Base-by-base conservation (phyloP, 2,113 vertebrate genomes). In the Rhinopomastus cyanomelas region DNA sequence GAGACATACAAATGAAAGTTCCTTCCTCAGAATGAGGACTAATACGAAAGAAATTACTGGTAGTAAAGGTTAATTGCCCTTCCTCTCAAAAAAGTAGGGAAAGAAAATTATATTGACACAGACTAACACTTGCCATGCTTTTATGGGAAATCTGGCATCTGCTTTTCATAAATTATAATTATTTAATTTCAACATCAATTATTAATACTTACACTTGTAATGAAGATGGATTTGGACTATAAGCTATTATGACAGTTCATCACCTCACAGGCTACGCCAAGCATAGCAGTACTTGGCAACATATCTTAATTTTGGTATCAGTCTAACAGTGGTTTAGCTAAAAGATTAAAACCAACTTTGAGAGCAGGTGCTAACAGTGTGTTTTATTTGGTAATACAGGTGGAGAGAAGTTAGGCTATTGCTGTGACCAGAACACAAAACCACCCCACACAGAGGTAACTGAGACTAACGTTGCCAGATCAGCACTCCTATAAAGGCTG, bases 191-290 rank as follows among this genome's bases (percentile, higher is more conserved):
- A 74, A 56, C 18, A 89, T 48, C 65, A 93, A 81, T 95, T 97
- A 97, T 94, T 94, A 95, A 60, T 94, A 69, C 92, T 94, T 91
- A 83, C 37, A 92, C 74, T 78, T 77, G 7, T 75, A 96, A 97
- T 92, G 71, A 94, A 96, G 95, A 96, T 83, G 27, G 90, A 95
- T 96, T 90, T 87, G 66, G 87, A 86, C 72, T 89, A 29, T 81
- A 85, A 95, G 67, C 51, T 73, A 78, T 75, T 81, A 66, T 2
- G 25, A 86, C 62, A 71, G 37, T 52, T 88, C 76, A 81, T 20
- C 59, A 92, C 32, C 75, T 87, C 68, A 88, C 7, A 57, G 49
- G 9, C 39, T 88, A 66, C 5, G 55, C 85, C 81, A 39, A 94
- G 88, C 67, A 88, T 26, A 90, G 37, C 62, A 83, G 48, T 85